Base-by-base conservation (phyloP, 2,888 invertebrate species). In the Periphyllus acericola region DNA sequence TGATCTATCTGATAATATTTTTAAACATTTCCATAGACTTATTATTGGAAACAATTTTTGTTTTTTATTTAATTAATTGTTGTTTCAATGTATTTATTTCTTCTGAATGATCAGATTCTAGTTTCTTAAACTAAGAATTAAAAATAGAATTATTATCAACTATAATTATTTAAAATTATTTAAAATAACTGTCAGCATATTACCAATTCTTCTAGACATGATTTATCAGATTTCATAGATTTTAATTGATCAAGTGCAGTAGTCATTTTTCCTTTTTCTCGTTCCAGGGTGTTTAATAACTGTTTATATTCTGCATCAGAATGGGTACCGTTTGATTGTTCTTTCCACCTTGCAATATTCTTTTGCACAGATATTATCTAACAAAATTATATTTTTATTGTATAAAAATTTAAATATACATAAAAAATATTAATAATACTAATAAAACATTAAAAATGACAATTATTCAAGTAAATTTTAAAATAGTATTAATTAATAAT, bases 161-260 rank as follows among this genome's bases (percentile, higher is more conserved):
- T 71, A 1, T 21, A 32, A 46, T 29, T 29, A 40, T 81, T 25
- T n/a, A 2, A 32, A 21, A 40, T n/a, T 36, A 3, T 32, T 46
- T 3, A 71, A 71, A 25, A 25, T 52, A 72, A 55, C 9, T 52
- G 19, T 34, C 52, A 29, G 11, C 2, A 66, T 32, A 25, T 87
- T 87, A 87, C 87, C 74, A 87, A 87, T 81, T 87, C 87, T 81
- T 87, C 87, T 46, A 87, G 80, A 60, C 72, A 87, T 32, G 87
- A 80, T 60, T 87, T 87, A 60, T 87, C 87, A 17, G 87, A 87
- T 74, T 87, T 87, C 81, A 87, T 87, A 2, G 87, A 87, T 80
- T 87, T 87, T 80, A 87, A 74, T 60, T 87, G 87, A 40, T 87
- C 87, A 66, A 87, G 80, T 9, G 74, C 87, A 74, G 87, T 87